Evolutionary conservation across 2,888 invertebrate species (phyloP), one percentile per base, ranked within the genome.

Genomic region (Sthenelais limicola): DNA sequence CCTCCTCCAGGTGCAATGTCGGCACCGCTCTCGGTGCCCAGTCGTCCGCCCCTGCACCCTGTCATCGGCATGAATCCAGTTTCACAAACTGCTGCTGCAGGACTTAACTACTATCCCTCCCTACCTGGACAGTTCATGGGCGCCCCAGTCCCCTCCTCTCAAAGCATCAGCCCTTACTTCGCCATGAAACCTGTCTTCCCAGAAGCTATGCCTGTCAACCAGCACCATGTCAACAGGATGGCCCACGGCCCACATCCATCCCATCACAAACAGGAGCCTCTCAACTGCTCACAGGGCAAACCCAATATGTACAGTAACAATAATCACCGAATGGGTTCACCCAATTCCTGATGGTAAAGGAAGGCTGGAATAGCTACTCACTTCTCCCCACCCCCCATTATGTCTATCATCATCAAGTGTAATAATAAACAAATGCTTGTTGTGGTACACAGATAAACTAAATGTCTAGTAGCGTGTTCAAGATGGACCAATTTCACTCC

Each of bases 121-220:
- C 38, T 62, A 3, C 62, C 62, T 5, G 38, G 62, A n/a, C 62
- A 62, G 38, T 62, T 38, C 38, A 43, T 35, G 21, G 2, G 35
- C 38, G 62, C 3, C 24, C 62, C 62, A 5, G 62, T 35, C 2
- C 38, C 38, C 1, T n/a, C n/a, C n/a, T n/a, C n/a, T n/a, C 62
- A 62, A 43, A 4, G 21, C 35, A 38, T 62, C 24, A 62, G 62
- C 38, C 62, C 62, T 18, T 62, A 62, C 62, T 62, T 62, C 24
- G 38, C 62, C 62, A 62, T 62, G 62, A 62, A 62, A 43, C 62
- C 62, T 5, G 62, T 62, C 35, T 62, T 62, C 35, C 62, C 62
- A 1, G 62, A 62, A 21, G 62, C 62, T 28, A 62, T 62, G 62
- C 62, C 62, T 1, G 62, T 62, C 3, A 62, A 62, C 62, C 62